A percentile compares a stretch with the other conserved stretches of the same genome.
phyloP scores from a whole-genome alignment of 2,797 vertebrate species.

The Acrossocheilus wenchowensis region DNA sequence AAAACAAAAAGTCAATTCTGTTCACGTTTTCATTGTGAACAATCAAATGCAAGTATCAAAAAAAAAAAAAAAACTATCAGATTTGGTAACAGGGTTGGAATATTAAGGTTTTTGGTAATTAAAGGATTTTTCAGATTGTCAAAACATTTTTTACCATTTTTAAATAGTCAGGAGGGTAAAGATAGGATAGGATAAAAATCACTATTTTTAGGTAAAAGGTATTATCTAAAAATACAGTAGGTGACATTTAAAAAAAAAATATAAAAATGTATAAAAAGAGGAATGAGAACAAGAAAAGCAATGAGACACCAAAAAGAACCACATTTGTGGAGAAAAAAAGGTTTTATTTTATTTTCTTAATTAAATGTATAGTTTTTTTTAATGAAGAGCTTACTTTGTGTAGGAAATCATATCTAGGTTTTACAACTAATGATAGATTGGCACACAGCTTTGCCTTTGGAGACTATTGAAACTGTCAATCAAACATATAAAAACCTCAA shows the following conservation, averaged over 20 bases:
- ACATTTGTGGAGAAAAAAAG: not conserved
- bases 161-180: not conserved
- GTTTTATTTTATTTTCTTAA: too few relatives aligned
- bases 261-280: not conserved
- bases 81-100: not conserved
- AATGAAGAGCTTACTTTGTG: not conserved
- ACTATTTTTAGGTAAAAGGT: not conserved
- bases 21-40: not conserved
- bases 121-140: not conserved
- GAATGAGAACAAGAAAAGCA: not conserved
- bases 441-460: not conserved
- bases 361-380: not conserved
- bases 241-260: not conserved
- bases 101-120: not conserved
- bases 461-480: conserved; percentile 2
- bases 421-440: not conserved
- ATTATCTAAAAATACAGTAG: not conserved
- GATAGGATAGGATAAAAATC: not conserved
- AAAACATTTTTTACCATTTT: not conserved
- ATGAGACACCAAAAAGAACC: not conserved
- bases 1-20: not conserved
- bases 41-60: not conserved
- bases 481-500: conserved; percentile 7
- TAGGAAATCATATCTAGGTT: not conserved
- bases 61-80: not conserved